Percentiles rank a stretch among this genome's conserved stretches.
Conservation (phyloP, 1,140 invertebrate species). For the Chelonus insularis region DNA sequence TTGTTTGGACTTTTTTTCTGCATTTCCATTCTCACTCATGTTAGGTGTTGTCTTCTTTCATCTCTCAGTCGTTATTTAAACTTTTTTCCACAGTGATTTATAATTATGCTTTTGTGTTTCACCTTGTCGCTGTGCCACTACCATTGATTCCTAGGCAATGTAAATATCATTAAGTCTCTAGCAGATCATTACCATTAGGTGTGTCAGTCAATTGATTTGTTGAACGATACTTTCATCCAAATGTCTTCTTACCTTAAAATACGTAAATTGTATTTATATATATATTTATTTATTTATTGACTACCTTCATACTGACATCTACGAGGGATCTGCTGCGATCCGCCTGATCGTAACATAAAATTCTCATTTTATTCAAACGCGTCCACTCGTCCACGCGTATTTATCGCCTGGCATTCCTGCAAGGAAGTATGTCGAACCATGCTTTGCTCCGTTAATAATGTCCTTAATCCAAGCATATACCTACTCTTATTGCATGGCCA, state of each 20-base stretch:
- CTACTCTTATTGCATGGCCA: slow-evolving; percentile 26
- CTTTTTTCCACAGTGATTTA: slow-evolving; percentile 30
- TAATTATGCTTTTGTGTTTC: slow-evolving; percentile 38
- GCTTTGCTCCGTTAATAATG: slow-evolving; percentile 51
- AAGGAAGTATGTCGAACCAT: slow-evolving; percentile 45
- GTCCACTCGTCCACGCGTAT: slow-evolving; percentile 38
- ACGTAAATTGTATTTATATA: too few species aligned
- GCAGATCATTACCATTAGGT: slow-evolving; percentile 38
- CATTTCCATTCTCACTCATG: too few species aligned
- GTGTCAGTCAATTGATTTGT: slow-evolving; percentile 18
- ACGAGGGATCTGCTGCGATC: slow-evolving; percentile 37
- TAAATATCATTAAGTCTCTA: slow-evolving; percentile 38
- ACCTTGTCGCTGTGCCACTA: slow-evolving; percentile 10
- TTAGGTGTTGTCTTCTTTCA: slow-evolving; percentile 1
- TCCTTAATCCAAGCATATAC: slow-evolving; percentile 46
- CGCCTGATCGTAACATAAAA: slow-evolving; percentile 49
- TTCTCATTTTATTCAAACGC: slow-evolving; percentile 51
- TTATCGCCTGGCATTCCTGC: slow-evolving; percentile 48
- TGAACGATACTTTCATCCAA: not conserved
- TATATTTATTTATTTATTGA: not conserved
- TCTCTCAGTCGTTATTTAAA: slow-evolving; percentile 14
- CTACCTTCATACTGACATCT: slow-evolving; percentile 5
- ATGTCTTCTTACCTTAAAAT: not conserved
- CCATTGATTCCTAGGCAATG: slow-evolving; percentile 42
- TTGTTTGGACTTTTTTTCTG: slow-evolving; percentile 11